Percentiles rank a stretch among this genome's conserved stretches.
Conservation (phyloP, 2,797 vertebrate species). For the Crenichthys baileyi region DNA sequence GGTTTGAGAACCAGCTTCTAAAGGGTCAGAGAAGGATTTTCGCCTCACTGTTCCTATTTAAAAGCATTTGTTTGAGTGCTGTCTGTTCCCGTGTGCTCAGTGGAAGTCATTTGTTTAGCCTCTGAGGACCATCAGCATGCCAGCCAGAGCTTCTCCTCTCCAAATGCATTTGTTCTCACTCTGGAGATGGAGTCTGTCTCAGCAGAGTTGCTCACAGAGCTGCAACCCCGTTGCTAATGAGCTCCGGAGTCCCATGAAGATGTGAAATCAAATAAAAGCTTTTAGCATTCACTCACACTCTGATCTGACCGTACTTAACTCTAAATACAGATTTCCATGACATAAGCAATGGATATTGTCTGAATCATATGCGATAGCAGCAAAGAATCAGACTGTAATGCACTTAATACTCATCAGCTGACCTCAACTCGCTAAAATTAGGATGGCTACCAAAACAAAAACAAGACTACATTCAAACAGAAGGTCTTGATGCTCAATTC, state of each 20-base stretch:
- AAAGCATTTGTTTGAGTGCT: constrained; percentile 68
- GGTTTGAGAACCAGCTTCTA: constrained; percentile 39
- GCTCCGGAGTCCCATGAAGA: constrained; percentile 52
- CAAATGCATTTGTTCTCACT: constrained; percentile 69
- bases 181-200: constrained; percentile 43
- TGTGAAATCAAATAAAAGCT: constrained; percentile 58
- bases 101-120: constrained; percentile 66
- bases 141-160: constrained; percentile 48
- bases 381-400: too few relatives aligned
- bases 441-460: not conserved
- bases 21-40: constrained; percentile 47
- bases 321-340: constrained; percentile 30
- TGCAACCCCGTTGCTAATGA: constrained; percentile 51
- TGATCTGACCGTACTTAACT: constrained; percentile 23
- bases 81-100: constrained; percentile 43
- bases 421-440: not conserved
- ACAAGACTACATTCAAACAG: too few relatives aligned
- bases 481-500: too few relatives aligned
- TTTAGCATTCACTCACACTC: constrained; percentile 50
- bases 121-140: constrained; percentile 60
- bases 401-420: not conserved
- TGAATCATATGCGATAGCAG: not conserved
- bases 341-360: constrained; percentile 4
- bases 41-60: constrained; percentile 30
- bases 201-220: constrained; percentile 44